These are phyloP conservation scores for Condylura cristata DNA, from an alignment of 2,113 vertebrate genomes.

Conservation along the genomic window DNA sequence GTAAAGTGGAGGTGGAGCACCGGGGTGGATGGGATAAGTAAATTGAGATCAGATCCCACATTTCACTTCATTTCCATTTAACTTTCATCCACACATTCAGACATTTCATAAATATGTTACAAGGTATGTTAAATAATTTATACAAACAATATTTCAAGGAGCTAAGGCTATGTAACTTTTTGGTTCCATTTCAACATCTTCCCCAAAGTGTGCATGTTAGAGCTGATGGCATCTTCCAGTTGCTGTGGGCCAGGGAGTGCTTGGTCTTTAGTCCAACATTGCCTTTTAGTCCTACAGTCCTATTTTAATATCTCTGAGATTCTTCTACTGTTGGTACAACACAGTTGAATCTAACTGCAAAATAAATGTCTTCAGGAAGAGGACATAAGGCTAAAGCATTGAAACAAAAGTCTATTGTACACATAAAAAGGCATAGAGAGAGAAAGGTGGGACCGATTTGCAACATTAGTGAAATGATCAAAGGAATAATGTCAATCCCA, in stretches of 20 bases:
- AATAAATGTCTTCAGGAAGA: neutral
- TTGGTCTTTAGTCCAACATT: too few relatives aligned
- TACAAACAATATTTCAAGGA: constrained; percentile 4
- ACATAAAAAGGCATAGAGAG: neutral
- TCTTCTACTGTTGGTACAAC: neutral
- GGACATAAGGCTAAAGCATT: neutral
- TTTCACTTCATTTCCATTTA: constrained; percentile 19
- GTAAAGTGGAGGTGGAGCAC: neutral
- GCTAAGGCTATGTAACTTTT: neutral
- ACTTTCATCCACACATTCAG: neutral
- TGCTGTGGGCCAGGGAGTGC: neutral
- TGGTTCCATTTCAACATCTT: neutral
- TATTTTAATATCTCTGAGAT: constrained; percentile 9
- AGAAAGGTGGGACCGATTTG: neutral
- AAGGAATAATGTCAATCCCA: neutral
- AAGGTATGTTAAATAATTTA: constrained; percentile 28
- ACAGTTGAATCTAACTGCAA: constrained; percentile 2
- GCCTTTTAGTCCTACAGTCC: neutral
- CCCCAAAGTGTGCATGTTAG: neutral
- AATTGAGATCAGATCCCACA: neutral
- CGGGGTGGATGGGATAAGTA: neutral
- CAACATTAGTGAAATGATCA: neutral
- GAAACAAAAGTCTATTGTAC: constrained; percentile 1
- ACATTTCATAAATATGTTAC: neutral
- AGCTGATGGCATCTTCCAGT: neutral